phyloP scores from a whole-genome alignment of 2,888 invertebrate species.

The Coelogynopora nodosa region DNA sequence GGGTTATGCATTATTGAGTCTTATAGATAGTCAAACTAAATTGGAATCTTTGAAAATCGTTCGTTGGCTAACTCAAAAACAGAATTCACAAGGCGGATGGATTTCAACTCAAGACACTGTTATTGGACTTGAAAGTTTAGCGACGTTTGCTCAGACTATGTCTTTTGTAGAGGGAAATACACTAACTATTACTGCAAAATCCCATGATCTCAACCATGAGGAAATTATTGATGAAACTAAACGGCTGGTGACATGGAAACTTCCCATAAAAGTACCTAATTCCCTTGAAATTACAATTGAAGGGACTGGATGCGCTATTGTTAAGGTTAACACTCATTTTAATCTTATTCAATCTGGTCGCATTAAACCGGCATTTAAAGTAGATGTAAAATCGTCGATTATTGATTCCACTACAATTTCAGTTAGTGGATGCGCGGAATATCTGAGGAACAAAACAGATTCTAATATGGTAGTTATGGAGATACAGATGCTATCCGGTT shows the following conservation, averaged over 20 bases:
- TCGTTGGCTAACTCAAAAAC: background rate
- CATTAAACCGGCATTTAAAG: background rate
- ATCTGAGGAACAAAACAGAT: background rate
- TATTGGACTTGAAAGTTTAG: background rate
- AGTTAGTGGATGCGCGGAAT: background rate
- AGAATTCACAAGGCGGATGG: conserved; percentile 16
- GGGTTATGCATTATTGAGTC: background rate
- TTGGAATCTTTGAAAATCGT: background rate
- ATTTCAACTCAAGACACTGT: conserved; percentile 31
- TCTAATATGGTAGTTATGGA: conserved; percentile 34
- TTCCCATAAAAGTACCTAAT: background rate
- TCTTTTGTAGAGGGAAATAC: too few relatives aligned
- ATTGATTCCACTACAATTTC: background rate
- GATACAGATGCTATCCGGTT: conserved; percentile 5
- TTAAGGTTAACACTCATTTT: background rate
- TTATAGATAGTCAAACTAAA: background rate
- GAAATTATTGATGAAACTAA: background rate
- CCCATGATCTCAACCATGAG: background rate
- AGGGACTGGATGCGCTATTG: background rate
- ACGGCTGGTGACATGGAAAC: background rate
- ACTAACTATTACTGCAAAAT: background rate
- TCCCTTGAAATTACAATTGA: background rate
- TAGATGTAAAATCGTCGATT: background rate
- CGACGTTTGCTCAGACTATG: background rate
- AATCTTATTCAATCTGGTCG: background rate